A percentile compares a stretch with the other conserved stretches of the same genome.
phyloP scores from a whole-genome alignment of 2,797 vertebrate genomes.

The Apogon talboti region DNA sequence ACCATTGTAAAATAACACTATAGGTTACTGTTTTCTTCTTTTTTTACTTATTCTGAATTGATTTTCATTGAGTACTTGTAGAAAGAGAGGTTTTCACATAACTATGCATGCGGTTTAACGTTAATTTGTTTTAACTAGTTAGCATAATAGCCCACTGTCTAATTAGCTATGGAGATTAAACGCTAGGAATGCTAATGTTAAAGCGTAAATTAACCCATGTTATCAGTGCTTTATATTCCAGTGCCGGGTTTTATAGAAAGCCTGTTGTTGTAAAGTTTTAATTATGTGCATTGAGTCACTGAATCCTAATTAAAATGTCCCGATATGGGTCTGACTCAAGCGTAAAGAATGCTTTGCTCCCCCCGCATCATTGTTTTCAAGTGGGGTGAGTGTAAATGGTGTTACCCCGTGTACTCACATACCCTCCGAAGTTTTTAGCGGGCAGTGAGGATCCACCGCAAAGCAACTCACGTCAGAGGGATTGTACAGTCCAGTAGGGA shows the following conservation, averaged over 20 bases:
- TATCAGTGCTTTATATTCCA: background rate
- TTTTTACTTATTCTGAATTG: background rate
- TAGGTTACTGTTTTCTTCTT: background rate
- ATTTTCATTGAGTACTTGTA: no score
- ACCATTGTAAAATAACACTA: no score
- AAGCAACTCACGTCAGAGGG: background rate
- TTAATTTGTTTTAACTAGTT: background rate
- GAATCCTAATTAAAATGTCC: background rate
- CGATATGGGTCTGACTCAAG: conserved; percentile 12
- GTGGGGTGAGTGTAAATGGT: conserved; percentile 27
- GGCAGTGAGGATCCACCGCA: conserved; percentile 15
- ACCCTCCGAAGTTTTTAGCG: conserved; percentile 12
- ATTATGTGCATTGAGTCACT: conserved; percentile 3
- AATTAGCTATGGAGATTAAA: background rate
- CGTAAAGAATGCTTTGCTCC: conserved; percentile 4
- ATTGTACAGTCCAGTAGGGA: conserved; percentile 23
- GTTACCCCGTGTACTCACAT: conserved; percentile 21
- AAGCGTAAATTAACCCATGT: background rate
- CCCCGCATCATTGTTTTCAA: conserved; percentile 37
- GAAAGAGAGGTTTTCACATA: no score
- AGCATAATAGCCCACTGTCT: background rate
- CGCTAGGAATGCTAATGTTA: background rate
- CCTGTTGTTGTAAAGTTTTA: background rate
- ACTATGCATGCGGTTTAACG: background rate
- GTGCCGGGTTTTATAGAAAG: background rate